phyloP scores from a whole-genome alignment of 2,797 vertebrate genomes.

The Danio jaintianensis region DNA sequence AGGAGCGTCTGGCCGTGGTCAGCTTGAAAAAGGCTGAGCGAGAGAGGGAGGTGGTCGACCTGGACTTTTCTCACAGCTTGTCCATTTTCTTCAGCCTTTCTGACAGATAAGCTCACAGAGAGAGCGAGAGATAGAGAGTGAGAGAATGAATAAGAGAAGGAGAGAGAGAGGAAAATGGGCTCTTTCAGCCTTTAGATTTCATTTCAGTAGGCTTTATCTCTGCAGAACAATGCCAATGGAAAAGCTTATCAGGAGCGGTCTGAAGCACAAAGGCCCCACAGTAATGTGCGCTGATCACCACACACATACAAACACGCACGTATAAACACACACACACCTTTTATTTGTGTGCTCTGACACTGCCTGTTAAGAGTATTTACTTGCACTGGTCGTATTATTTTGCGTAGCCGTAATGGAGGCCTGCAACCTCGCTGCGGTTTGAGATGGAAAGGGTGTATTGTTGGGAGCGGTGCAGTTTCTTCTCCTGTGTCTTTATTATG shows the following conservation, averaged over 20 bases:
- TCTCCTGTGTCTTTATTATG: slow-evolving; percentile 1
- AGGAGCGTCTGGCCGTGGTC: slow-evolving; percentile 56
- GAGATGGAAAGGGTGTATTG: slow-evolving; percentile 19
- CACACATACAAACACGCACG: slow-evolving; percentile 47
- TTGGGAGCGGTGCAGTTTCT: not conserved
- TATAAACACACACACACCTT: slow-evolving; percentile 48
- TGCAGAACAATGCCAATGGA: slow-evolving; percentile 69
- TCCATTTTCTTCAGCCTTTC: slow-evolving; percentile 64
- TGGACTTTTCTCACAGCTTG: slow-evolving; percentile 59
- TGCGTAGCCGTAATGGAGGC: slow-evolving; percentile 35
- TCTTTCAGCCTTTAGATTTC: slow-evolving; percentile 74
- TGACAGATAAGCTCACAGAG: slow-evolving; percentile 67
- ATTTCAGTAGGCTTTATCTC: slow-evolving; percentile 72
- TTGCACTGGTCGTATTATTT: slow-evolving; percentile 54
- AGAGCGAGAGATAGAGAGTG: slow-evolving; percentile 35
- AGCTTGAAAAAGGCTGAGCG: slow-evolving; percentile 59
- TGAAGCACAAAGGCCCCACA: slow-evolving; percentile 57
- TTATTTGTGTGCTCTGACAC: slow-evolving; percentile 60
- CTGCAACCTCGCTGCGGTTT: slow-evolving; percentile 32
- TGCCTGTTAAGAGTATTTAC: slow-evolving; percentile 59
- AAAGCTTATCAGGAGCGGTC: slow-evolving; percentile 66
- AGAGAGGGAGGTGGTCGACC: slow-evolving; percentile 55
- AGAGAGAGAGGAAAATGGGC: slow-evolving; percentile 58
- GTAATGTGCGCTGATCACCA: slow-evolving; percentile 53
- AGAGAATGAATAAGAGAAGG: slow-evolving; percentile 36